Base-by-base conservation (phyloP, 2,113 vertebrate species). In the Anolis carolinensis region DNA sequence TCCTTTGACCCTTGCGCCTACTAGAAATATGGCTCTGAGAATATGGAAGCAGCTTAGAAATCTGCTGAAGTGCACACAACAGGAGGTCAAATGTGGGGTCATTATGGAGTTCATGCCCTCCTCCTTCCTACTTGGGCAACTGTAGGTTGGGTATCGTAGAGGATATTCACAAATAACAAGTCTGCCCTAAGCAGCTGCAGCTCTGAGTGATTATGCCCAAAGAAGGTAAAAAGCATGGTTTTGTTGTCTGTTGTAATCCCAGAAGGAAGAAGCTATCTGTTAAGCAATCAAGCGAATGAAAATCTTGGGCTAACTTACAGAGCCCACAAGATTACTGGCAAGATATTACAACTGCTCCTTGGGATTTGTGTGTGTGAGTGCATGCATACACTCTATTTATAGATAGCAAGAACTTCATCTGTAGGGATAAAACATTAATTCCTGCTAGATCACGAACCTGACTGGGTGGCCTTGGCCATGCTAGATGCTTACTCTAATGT, bases 201-300 rank as follows among this genome's bases (percentile, higher is more conserved):
- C 79, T 74, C 71, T 44, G 72, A 30, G 59, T 48, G 44, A 67
- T 67, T 86, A 74, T 86, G 79, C 74, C 79, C 79, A 86, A 81
- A 86, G 79, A 86, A 86, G 79, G 78, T 81, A 86, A 81, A 52
- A 8, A 59, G 11, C 70, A 75, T 52, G n/a, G 44, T 81, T 86
- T 86, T 86, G 78, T 50, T 86, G 79, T 50, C 55, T 25, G 55
- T 27, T 80, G 78, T 74, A 81, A 81, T 86, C 50, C 70, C 23
- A 75, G 70, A 81, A 86, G 39, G 71, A 86, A 81, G 85, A 86
- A 81, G 79, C 71, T 81, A 86, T 86, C 59, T 39, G 59, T 75
- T 86, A 81, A 79, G 71, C 79, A 86, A 86, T 75, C 85, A 86
- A 81, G 59, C 85, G 74, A 81, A 67, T 67, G 79, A 81, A 86